phyloP scores from a whole-genome alignment of 92 coral and sea anemone genomes.

The Paramuricea clavata region DNA sequence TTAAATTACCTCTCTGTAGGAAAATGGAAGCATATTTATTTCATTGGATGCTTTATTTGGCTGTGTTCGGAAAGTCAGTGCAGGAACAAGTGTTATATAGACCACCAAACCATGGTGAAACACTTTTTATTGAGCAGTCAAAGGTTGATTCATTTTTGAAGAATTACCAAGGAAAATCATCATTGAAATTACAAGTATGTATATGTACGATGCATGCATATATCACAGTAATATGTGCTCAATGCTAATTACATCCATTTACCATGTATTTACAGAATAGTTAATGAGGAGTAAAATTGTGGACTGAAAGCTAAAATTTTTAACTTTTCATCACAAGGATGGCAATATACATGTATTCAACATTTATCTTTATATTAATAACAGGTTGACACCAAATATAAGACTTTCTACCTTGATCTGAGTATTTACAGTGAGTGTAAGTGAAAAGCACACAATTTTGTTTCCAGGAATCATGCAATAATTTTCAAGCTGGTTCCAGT shows the following conservation, averaged over 20 bases:
- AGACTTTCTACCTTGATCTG: background rate
- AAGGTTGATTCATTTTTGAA: slow-evolving; percentile 47
- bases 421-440: background rate
- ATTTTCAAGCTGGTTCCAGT: slow-evolving; percentile 60
- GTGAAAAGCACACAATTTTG: background rate
- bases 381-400: no score
- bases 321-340: no score
- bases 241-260: background rate
- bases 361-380: no score
- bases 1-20: no score
- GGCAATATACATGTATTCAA: no score
- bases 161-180: slow-evolving; percentile 28
- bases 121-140: slow-evolving; percentile 43
- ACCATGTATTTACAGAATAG: no score
- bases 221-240: background rate
- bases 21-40: slow-evolving; percentile 49
- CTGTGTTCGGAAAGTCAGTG: slow-evolving; percentile 55
- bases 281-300: no score
- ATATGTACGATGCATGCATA: background rate
- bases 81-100: slow-evolving; percentile 52
- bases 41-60: slow-evolving; percentile 59
- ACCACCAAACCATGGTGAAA: slow-evolving; percentile 48
- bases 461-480: slow-evolving; percentile 38
- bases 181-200: slow-evolving; percentile 28
- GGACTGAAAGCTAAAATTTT: no score